phyloP scores from a whole-genome alignment of 2,797 vertebrate genomes.

The Notoglanidium macrostoma region DNA sequence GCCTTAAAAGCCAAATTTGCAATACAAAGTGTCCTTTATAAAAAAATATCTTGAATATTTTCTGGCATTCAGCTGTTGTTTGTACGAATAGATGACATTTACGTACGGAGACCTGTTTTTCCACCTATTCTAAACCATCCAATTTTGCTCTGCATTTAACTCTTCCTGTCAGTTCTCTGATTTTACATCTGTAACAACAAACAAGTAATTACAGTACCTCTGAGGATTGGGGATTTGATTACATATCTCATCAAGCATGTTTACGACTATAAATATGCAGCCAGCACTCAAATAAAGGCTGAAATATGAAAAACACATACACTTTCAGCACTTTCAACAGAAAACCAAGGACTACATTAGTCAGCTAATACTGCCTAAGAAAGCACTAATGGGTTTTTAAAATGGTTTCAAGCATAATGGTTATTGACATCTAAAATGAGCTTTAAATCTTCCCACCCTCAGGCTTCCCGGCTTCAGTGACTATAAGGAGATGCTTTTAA shows the following conservation, averaged over 20 bases:
- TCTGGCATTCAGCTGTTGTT: constrained; percentile 12
- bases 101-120: constrained; percentile 16
- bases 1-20: not conserved
- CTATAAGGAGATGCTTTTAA: constrained; percentile 13
- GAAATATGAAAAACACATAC: not conserved
- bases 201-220: constrained; percentile 22
- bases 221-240: constrained; percentile 15
- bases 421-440: constrained; percentile 27
- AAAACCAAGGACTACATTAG: constrained; percentile 11
- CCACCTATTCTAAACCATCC: not conserved
- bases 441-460: constrained; percentile 13
- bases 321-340: not conserved
- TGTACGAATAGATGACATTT: constrained; percentile 35
- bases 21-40: not conserved
- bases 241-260: constrained; percentile 21
- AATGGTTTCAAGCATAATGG: constrained; percentile 16
- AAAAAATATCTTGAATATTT: constrained; percentile 8
- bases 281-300: constrained; percentile 19
- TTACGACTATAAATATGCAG: constrained; percentile 7
- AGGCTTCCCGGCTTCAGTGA: not conserved
- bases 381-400: not conserved
- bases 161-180: not conserved
- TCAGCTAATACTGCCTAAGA: constrained; percentile 2
- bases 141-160: not conserved
- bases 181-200: constrained; percentile 23